phyloP scores from a whole-genome alignment of 2,888 invertebrate genomes.

The Keiferia lycopersicella region DNA sequence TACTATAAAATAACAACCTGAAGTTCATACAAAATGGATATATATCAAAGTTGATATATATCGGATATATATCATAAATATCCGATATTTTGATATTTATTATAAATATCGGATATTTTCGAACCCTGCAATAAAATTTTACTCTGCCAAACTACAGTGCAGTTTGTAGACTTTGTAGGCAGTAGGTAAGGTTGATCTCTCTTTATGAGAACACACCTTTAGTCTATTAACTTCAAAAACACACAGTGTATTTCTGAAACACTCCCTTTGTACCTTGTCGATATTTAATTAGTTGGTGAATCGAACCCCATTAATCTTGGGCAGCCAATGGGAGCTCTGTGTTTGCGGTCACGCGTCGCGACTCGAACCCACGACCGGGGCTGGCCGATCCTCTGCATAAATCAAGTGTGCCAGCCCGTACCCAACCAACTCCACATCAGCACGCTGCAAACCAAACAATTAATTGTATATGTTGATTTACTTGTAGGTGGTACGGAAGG shows the following conservation, averaged over 20 bases:
- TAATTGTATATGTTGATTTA: conserved; percentile 15
- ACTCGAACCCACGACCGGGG: conserved; percentile 41
- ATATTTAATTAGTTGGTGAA: conserved; percentile 19
- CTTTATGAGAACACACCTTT: too few species aligned
- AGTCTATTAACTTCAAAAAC: background rate
- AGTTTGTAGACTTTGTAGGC: too few species aligned
- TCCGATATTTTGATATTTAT: too few species aligned
- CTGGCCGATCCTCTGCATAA: conserved; percentile 59
- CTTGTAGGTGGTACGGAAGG: background rate
- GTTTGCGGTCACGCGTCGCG: conserved; percentile 38
- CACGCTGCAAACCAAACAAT: conserved; percentile 19
- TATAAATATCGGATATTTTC: too few species aligned
- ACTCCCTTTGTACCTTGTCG: conserved; percentile 6
- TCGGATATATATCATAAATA: too few species aligned
- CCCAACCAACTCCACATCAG: conserved; percentile 5
- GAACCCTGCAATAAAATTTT: too few species aligned
- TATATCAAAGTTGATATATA: too few species aligned
- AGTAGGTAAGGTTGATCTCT: too few species aligned
- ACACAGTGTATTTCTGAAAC: background rate
- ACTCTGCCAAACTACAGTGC: too few species aligned
- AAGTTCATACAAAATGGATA: too few species aligned
- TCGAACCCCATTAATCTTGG: conserved; percentile 31
- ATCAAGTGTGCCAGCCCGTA: conserved; percentile 46
- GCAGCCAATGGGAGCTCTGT: conserved; percentile 33
- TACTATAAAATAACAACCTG: too few species aligned